Base-by-base conservation (phyloP, 1,140 invertebrate genomes). In the Meloidogyne exigua region DNA sequence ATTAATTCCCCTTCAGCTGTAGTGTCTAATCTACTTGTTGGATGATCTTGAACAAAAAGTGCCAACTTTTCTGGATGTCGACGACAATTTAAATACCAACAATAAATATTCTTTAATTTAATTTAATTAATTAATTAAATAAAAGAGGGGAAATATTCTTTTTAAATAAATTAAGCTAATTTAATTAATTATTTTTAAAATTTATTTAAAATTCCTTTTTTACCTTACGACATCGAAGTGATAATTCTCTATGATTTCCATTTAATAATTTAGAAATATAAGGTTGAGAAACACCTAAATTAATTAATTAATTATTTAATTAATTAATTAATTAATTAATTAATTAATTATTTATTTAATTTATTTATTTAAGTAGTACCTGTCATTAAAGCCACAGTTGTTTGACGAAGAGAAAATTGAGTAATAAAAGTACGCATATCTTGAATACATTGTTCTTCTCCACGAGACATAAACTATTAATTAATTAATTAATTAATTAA, bases 241-340 rank as follows among this genome's bases (percentile, higher is more conserved):
- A 84, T 21, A 86, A 76, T 72, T 86, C 85, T 39, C 81, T 69
- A 69, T 86, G 85, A 72, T 86, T 86, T 12, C 85, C 85, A 49
- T 87, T 86, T 25, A 86, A 76, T 15, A 86, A 77, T 68, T 86
- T 86, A 13, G 82, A 84, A 68, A 86, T 86, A 71, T 86, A 86
- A 2, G 85, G 85, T 67, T 86, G 85, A 23, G 81, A 84, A 23
- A 86, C 84, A 11, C 80, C 83, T 83, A 79, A 42, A 83, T 76
- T 62, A 32, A 42, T n/a, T 12, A 42, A 36, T 10, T n/a, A n/a
- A 28, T 36, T n/a, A 39, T 21, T 73, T 74, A n/a, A 36, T 28
- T 12, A 65, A 18, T 15, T 73, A 10, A 26, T 2, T 13, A 44
- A 13, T 44, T 44, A 44, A 18, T n/a, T n/a, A n/a, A n/a, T n/a